Conservation (phyloP, 2,888 invertebrate genomes). For the Latheticus oryzae region DNA sequence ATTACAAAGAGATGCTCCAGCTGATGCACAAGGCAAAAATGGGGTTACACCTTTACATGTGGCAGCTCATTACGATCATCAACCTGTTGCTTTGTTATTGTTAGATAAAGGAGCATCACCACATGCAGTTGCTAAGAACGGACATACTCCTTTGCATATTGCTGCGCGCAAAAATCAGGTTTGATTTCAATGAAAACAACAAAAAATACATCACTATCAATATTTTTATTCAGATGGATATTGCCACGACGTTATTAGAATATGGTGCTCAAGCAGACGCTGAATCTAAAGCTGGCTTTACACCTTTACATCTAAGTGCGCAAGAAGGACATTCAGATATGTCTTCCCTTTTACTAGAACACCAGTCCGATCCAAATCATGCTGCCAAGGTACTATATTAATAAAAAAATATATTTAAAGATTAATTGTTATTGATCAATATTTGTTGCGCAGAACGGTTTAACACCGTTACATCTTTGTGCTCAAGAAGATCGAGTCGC, state of each 20-base stretch:
- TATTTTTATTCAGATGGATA: slow-evolving; percentile 84
- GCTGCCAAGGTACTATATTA: slow-evolving; percentile 80
- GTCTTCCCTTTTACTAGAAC: slow-evolving; percentile 92
- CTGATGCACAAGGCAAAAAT: slow-evolving; percentile 98
- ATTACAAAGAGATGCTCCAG: slow-evolving; percentile 93
- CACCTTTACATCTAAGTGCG: slow-evolving; percentile 95
- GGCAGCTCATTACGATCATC: slow-evolving; percentile 97
- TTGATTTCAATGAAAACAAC: background rate
- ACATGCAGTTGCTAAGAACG: slow-evolving; percentile 97
- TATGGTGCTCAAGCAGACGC: slow-evolving; percentile 96
- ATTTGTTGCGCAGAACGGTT: slow-evolving; percentile 76
- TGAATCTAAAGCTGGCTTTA: slow-evolving; percentile 98
- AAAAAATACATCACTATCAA: no score
- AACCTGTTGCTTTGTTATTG: slow-evolving; percentile 92
- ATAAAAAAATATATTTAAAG: background rate
- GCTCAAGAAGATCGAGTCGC: slow-evolving; percentile 97
- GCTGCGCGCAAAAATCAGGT: slow-evolving; percentile 93
- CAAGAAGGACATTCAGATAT: slow-evolving; percentile 98
- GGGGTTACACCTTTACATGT: slow-evolving; percentile 98
- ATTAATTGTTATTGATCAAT: no score
- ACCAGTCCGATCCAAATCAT: slow-evolving; percentile 90
- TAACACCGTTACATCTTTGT: slow-evolving; percentile 96
- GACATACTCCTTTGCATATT: slow-evolving; percentile 99
- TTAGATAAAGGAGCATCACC: slow-evolving; percentile 86
- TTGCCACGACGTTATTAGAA: slow-evolving; percentile 94